phyloP scores from a whole-genome alignment of 2,888 invertebrate genomes.

The Lasioglossum villosulum region DNA sequence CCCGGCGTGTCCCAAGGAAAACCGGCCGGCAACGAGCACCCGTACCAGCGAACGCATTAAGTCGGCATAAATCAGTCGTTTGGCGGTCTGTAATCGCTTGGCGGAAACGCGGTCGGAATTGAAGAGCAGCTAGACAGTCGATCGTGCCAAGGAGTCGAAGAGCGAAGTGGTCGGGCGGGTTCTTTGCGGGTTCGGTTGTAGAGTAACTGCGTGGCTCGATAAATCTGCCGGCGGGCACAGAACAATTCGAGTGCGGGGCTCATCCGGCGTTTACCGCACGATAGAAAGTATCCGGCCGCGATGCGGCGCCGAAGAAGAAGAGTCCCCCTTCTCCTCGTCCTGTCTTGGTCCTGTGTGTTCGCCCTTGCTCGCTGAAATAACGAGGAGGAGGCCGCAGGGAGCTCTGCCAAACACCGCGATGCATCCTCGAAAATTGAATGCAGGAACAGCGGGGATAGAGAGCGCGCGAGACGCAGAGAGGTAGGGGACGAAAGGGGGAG shows the following conservation, averaged over 20 bases:
- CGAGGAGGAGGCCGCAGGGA: conserved; percentile 54
- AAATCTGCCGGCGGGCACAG: conserved; percentile 71
- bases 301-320: conserved; percentile 52
- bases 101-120: conserved; percentile 33
- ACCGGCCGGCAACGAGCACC: background rate
- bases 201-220: conserved; percentile 54
- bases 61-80: conserved; percentile 40
- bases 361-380: conserved; percentile 53
- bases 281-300: conserved; percentile 71
- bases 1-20: background rate
- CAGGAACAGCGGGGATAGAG: conserved; percentile 2
- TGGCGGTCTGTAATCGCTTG: conserved; percentile 43
- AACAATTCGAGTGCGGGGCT: conserved; percentile 63
- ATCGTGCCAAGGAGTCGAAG: conserved; percentile 42
- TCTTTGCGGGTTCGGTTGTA: conserved; percentile 11
- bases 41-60: conserved; percentile 19
- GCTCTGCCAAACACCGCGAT: conserved; percentile 59
- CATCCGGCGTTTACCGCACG: conserved; percentile 75
- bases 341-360: background rate
- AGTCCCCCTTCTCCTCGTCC: conserved; percentile 4
- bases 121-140: conserved; percentile 39
- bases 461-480: background rate
- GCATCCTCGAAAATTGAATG: conserved; percentile 65
- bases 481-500: background rate
- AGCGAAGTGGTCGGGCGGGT: conserved; percentile 18